Percentiles rank a stretch among this genome's conserved stretches.
Evolutionary conservation across 2,888 invertebrate species (phyloP).

Genomic region (Hoplodrina blanda): DNA sequence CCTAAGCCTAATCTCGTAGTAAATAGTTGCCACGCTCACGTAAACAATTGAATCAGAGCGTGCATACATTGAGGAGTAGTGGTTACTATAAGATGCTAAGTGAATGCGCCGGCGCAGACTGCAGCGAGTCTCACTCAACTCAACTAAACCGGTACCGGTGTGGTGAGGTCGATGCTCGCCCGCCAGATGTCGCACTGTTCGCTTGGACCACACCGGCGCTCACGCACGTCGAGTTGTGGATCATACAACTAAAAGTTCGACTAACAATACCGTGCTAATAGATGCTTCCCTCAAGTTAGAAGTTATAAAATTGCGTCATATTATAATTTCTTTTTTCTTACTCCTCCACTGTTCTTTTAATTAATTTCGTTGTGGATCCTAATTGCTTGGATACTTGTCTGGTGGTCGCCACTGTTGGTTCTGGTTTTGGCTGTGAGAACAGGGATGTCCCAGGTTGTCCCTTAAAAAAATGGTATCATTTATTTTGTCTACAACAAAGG

Average conservation of each 20-base stretch:
- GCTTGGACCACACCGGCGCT: conserved; percentile 62
- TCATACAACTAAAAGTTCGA: conserved; percentile 22
- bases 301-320: background rate
- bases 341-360: too few species aligned
- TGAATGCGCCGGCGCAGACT: conserved; percentile 66
- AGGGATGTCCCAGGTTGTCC: too few species aligned
- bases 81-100: conserved; percentile 61
- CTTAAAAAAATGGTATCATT: too few species aligned
- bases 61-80: conserved; percentile 61
- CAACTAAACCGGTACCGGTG: conserved; percentile 57
- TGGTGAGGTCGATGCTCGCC: conserved; percentile 76
- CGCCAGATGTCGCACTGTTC: conserved; percentile 74
- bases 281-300: conserved; percentile 40
- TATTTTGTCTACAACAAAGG: background rate
- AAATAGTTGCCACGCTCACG: conserved; percentile 61
- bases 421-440: too few species aligned
- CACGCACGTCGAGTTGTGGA: conserved; percentile 32
- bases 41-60: conserved; percentile 77
- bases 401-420: too few species aligned
- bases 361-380: too few species aligned
- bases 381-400: too few species aligned
- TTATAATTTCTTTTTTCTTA: too few species aligned
- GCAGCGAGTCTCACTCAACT: conserved; percentile 60
- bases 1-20: conserved; percentile 53
- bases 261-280: conserved; percentile 58